Conservation (phyloP, 2,888 invertebrate genomes). For the Cordilura impudica region DNA sequence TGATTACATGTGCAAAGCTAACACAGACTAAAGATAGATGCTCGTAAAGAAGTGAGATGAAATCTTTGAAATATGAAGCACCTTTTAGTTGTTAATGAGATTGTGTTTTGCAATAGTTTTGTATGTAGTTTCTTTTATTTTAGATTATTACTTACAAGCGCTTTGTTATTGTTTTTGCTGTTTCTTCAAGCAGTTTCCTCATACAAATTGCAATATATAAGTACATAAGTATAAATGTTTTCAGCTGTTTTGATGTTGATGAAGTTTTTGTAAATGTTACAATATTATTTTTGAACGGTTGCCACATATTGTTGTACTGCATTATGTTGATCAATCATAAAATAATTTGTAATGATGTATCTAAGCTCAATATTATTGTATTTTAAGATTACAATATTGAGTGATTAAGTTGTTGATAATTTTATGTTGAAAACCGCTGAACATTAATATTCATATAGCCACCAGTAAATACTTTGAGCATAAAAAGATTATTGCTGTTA, state of each 20-base stretch:
- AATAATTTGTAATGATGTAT: neutral
- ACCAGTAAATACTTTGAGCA: neutral
- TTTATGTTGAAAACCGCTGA: neutral
- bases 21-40: neutral
- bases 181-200: neutral
- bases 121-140: neutral
- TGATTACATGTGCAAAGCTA: neutral
- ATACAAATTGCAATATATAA: neutral
- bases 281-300: neutral
- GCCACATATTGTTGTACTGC: neutral
- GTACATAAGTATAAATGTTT: too few species aligned
- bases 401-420: neutral
- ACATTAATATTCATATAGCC: neutral
- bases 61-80: slow-evolving; percentile 30
- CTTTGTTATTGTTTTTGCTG: too few species aligned
- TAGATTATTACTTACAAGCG: neutral
- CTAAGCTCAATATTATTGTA: neutral
- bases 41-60: neutral
- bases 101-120: slow-evolving; percentile 13
- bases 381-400: neutral
- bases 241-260: neutral
- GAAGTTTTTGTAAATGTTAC: neutral
- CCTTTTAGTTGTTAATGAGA: slow-evolving; percentile 32
- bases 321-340: neutral
- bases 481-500: neutral